A percentile compares a stretch with the other conserved stretches of the same genome.
Conservation (phyloP, 1,140 invertebrate genomes). For the Lucilia cuprina region DNA sequence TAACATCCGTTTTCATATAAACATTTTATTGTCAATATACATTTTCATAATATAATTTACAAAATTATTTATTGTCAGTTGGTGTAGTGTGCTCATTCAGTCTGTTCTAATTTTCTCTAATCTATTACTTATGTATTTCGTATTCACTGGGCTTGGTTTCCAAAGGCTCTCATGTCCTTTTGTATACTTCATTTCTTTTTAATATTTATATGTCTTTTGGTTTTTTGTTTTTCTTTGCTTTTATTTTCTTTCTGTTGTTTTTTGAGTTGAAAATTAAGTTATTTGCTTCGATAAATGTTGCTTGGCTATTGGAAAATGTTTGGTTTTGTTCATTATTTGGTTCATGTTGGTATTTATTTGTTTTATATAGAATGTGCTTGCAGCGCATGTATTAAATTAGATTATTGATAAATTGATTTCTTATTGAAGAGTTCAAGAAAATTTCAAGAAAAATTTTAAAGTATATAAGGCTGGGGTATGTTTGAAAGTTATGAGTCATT, state of each 20-base stretch:
- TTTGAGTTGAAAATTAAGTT: conserved; percentile 1
- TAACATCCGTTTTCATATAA: no score
- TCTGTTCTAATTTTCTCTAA: no score
- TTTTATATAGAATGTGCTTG: background rate
- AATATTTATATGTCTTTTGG: background rate
- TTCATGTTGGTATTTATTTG: background rate
- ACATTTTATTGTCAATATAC: no score
- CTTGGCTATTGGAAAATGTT: background rate
- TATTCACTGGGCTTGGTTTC: background rate
- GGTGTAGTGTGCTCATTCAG: no score
- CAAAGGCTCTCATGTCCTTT: background rate
- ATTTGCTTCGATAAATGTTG: background rate
- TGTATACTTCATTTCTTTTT: background rate
- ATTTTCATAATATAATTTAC: no score
- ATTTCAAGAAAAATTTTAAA: no score
- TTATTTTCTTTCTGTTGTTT: conserved; percentile 1
- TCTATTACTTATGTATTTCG: no score
- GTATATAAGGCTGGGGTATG: no score
- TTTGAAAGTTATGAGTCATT: no score
- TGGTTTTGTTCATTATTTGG: background rate
- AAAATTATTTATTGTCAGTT: no score
- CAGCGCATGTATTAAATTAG: background rate
- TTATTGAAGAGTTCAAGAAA: background rate
- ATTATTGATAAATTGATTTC: background rate
- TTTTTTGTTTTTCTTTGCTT: background rate